phyloP scores from a whole-genome alignment of 2,888 invertebrate species.

The Eubasilissa splendida region DNA sequence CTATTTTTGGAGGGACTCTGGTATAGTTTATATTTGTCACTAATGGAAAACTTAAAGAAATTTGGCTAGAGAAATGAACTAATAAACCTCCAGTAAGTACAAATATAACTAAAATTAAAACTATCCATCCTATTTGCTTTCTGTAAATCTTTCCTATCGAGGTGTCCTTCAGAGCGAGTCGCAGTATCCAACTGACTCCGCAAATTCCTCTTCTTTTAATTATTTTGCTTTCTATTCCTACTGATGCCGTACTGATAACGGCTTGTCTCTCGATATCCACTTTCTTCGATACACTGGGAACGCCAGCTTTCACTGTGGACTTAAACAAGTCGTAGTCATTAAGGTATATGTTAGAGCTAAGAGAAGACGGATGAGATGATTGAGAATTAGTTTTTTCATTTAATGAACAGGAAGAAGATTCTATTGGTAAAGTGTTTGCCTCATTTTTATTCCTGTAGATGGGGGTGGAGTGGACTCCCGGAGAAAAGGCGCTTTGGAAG shows the following conservation, averaged over 20 bases:
- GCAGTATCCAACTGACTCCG: slow-evolving; percentile 69
- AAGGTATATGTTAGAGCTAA: slow-evolving; percentile 41
- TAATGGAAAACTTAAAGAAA: slow-evolving; percentile 48
- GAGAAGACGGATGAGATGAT: slow-evolving; percentile 10
- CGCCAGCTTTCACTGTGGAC: slow-evolving; percentile 17
- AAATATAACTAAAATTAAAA: slow-evolving; percentile 70
- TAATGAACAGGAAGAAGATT: slow-evolving; percentile 39
- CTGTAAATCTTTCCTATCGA: slow-evolving; percentile 66
- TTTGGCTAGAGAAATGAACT: slow-evolving; percentile 70
- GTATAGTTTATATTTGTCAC: slow-evolving; percentile 51
- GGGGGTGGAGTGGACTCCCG: slow-evolving; percentile 57
- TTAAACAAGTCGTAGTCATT: slow-evolving; percentile 54
- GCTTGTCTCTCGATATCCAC: slow-evolving; percentile 49
- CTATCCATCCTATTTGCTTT: slow-evolving; percentile 72
- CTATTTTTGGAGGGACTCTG: slow-evolving; percentile 47
- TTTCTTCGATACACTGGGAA: slow-evolving; percentile 55
- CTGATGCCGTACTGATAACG: not conserved
- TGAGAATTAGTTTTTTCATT: slow-evolving; percentile 40
- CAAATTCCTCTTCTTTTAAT: slow-evolving; percentile 66
- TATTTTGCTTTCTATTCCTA: slow-evolving; percentile 51
- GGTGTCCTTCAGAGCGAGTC: slow-evolving; percentile 68
- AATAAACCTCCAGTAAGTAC: slow-evolving; percentile 66
- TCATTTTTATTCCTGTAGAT: slow-evolving; percentile 46
- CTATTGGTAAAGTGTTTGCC: slow-evolving; percentile 36
- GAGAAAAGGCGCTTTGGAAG: slow-evolving; percentile 53